Evolutionary conservation across 2,888 invertebrate species (phyloP), one percentile per base, ranked within the genome.

Genomic region (Mimas tiliae): DNA sequence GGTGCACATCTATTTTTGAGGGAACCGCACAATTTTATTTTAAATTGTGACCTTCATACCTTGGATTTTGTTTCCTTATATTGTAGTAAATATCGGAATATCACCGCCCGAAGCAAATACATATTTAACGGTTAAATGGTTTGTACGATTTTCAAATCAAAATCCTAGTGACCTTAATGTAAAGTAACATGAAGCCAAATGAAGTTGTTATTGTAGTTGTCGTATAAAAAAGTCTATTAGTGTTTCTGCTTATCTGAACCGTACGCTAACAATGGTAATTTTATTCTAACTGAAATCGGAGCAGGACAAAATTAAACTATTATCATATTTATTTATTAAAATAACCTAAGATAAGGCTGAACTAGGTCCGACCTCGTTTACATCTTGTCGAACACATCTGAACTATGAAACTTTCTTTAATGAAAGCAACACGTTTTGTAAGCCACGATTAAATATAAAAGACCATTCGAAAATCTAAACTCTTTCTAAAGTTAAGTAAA

Each of bases 341-440:
- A 55, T 55, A 38, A 34, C 7, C 8, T 33, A 19, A 55, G 34
- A 16, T 12, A 19, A 19, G 11, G 16, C 11, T 58, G 42, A 58
- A 42, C 58, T 58, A 58, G 42, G 42, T 42, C 58, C 38, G 42
- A 58, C 58, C 38, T 12, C 11, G 58, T 58, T 58, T 12, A 12
- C 16, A 42, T 27, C 34, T 8, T 34, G 19, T 9, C 58, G 1
- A 38, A 21, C 58, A 58, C 12, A 58, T 58, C 38, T 58, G 58
- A 58, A 42, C 16, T 58, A 58, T 58, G 19, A 58, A 58, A 58
- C 58, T 58, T 58, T 58, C 58, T 58, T 58, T 58, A 58, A 58
- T 58, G 58, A 58, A 58, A 58, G 42, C 58, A 6, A 58, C 38
- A 42, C 42, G 58, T 58, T 38, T 42, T 55, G 11, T 58, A 34